Evolutionary conservation across 92 coral and sea anemone species (phyloP), one percentile per base, ranked within the genome.

Genomic region (Pocillopora meandrina): DNA sequence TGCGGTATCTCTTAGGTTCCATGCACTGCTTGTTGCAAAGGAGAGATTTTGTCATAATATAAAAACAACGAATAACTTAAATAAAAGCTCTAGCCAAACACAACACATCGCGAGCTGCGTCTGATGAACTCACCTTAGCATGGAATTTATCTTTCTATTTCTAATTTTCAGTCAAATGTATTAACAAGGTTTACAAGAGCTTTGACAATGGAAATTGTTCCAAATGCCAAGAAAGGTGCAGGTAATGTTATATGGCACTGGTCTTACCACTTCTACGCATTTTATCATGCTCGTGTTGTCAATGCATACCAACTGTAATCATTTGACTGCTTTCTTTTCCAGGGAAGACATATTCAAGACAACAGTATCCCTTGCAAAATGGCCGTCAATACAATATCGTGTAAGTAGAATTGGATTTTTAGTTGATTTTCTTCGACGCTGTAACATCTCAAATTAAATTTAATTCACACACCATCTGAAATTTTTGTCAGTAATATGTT

Each of bases 381-480:
- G 82, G 82, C 82, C 82, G 6, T 78, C 82, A 33, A 36, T 35
- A 16, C 59, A 78, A n/a, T 78, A 78, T 56, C 13, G n/a, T 59
- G 82, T 78, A 62, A 20, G 52, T 42, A 42, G 52, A 7, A 56
- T 42, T n/a, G 52, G 9, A 52, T 10, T 26, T 11, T 62, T 10
- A 52, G 1, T 12, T 13, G 3, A 52, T 20, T 21, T 3, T 17
- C 16, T 1, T 12, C 14, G 21, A 15, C 73, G 65, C n/a, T 11
- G 21, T 23, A 3, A 79, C 19, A 35, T 20, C 49, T 42, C 19
- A 31, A 35, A 1, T 18, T 56, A 7, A 34, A 16, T 76, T 19
- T n/a, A 56, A 31, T 33, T 15, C 9, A 76, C 17, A 63, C n/a
- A 17, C 12, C 15, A 33, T 33, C 15, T 16, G 21, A 76, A 18